These are phyloP conservation scores for Drosophila carrolli DNA, from an alignment of 1,140 invertebrate genomes.

Conservation along the genomic window DNA sequence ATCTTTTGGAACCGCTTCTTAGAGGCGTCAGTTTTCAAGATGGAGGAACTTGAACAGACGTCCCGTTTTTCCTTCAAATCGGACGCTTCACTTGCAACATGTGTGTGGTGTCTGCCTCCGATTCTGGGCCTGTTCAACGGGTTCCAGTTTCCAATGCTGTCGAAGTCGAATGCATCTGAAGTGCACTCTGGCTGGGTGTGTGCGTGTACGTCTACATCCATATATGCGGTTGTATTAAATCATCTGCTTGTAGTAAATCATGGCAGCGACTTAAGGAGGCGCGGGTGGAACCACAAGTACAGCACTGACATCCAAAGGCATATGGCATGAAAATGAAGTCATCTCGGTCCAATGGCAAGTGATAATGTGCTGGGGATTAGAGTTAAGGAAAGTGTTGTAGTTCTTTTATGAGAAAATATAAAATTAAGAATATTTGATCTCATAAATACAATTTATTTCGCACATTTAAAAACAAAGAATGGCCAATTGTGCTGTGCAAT, in stretches of 20 bases:
- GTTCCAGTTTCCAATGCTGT: slow-evolving; percentile 29
- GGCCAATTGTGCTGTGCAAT: neutral
- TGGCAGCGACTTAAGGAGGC: slow-evolving; percentile 31
- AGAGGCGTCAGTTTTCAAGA: slow-evolving; percentile 64
- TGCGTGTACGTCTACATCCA: slow-evolving; percentile 14
- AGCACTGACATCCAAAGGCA: slow-evolving; percentile 53
- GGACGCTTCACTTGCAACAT: slow-evolving; percentile 67
- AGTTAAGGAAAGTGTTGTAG: neutral
- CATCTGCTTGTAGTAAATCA: slow-evolving; percentile 80
- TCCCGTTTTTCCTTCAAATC: slow-evolving; percentile 25
- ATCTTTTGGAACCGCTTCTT: neutral
- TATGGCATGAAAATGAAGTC: slow-evolving; percentile 53
- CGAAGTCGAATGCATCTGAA: slow-evolving; percentile 64
- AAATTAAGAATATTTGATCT: neutral
- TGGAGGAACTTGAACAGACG: slow-evolving; percentile 43
- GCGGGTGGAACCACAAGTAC: slow-evolving; percentile 52
- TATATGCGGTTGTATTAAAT: slow-evolving; percentile 79
- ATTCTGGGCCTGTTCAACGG: slow-evolving; percentile 35
- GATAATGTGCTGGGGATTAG: slow-evolving; percentile 22
- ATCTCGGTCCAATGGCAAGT: slow-evolving; percentile 43
- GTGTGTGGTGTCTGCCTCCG: slow-evolving; percentile 50
- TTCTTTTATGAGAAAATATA: neutral
- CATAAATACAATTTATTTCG: neutral
- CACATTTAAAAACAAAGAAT: neutral
- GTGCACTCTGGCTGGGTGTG: slow-evolving; percentile 47